Percentiles rank a stretch among this genome's conserved stretches.
phyloP scores from a whole-genome alignment of 2,797 vertebrate genomes.

The Prionace glauca region DNA sequence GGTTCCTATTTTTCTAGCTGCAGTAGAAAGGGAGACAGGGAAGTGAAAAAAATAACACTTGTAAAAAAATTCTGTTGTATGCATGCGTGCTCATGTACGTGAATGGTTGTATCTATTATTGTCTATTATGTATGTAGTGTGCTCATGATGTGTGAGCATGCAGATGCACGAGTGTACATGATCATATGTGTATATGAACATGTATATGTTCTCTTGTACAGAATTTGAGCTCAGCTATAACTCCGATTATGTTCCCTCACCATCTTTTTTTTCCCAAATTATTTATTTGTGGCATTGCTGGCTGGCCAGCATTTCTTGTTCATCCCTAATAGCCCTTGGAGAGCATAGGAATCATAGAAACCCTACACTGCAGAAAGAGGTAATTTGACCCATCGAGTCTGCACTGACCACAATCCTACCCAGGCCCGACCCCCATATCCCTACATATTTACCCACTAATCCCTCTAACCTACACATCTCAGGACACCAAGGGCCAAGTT shows the following conservation, averaged over 20 bases:
- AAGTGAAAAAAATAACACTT: background rate
- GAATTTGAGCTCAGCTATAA: background rate
- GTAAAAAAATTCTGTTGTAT: background rate
- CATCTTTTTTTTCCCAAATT: background rate
- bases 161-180: background rate
- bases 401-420: too few species aligned
- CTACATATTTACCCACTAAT: too few species aligned
- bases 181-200: too few species aligned
- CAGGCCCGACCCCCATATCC: too few species aligned
- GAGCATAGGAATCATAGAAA: too few species aligned
- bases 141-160: background rate
- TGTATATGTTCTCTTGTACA: background rate
- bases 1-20: background rate
- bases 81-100: background rate
- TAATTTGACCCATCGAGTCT: too few species aligned
- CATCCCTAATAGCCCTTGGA: too few species aligned
- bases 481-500: too few species aligned
- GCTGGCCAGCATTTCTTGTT: too few species aligned
- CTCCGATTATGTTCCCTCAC: background rate
- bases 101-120: background rate
- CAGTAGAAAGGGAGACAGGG: background rate
- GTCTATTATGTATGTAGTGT: background rate
- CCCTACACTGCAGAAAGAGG: too few species aligned
- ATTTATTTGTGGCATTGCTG: background rate
- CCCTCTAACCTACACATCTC: too few species aligned